Evolutionary conservation across 2,113 vertebrate genomes (phyloP).

Genomic region (Columbina picui): DNA sequence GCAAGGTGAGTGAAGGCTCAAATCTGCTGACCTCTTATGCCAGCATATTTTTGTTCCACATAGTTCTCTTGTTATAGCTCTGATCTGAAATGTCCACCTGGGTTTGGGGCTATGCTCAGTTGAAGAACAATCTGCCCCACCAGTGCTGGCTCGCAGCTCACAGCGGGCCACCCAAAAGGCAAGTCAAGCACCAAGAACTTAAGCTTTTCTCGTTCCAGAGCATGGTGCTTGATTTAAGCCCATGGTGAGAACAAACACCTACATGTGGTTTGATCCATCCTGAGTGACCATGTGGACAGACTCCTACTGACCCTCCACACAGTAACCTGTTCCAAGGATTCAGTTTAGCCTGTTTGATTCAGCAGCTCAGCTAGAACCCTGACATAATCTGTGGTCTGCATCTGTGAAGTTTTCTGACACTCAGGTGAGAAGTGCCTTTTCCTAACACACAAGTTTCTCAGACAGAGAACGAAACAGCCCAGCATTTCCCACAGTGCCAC

Average conservation of each 20-base stretch:
- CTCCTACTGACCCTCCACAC: background rate
- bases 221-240: background rate
- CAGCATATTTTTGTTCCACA: rapidly evolving
- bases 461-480: background rate
- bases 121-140: background rate
- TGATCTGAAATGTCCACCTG: background rate
- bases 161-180: background rate
- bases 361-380: background rate
- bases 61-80: background rate
- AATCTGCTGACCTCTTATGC: background rate
- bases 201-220: background rate
- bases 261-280: background rate
- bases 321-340: background rate
- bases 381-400: background rate
- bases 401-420: background rate
- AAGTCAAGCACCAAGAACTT: background rate
- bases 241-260: background rate
- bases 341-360: background rate
- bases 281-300: background rate
- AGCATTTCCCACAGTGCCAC: background rate
- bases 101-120: background rate
- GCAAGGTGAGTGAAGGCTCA: background rate
- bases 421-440: background rate
- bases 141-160: background rate
- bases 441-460: background rate